Conservation (phyloP, 2,888 invertebrate genomes). For the Hypselothyrea guttata region DNA sequence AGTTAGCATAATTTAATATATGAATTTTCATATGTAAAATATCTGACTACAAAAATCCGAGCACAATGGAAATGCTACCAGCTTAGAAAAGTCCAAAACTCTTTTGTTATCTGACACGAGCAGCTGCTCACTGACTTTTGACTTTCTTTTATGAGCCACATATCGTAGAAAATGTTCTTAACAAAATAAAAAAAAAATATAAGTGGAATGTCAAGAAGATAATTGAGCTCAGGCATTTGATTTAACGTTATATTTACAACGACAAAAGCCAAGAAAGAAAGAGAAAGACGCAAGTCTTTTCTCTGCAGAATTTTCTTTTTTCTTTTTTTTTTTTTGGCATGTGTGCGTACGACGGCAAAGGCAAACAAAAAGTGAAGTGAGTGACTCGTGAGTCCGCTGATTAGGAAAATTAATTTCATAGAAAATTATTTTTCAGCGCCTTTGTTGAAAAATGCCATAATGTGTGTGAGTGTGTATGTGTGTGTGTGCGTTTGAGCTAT, state of each 20-base stretch:
- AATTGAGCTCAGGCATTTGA: constrained; percentile 65
- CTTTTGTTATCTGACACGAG: constrained; percentile 69
- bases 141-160: constrained; percentile 27
- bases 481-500: constrained; percentile 6
- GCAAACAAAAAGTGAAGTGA: constrained; percentile 61
- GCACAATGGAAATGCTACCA: constrained; percentile 46
- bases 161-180: constrained; percentile 41
- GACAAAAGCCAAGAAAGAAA: background rate
- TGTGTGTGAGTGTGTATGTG: constrained; percentile 4
- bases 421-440: constrained; percentile 45
- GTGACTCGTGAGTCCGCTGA: constrained; percentile 61
- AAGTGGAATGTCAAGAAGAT: constrained; percentile 63
- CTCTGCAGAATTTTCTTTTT: background rate
- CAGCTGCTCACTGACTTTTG: constrained; percentile 51
- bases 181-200: constrained; percentile 40
- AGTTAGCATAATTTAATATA: too few species aligned
- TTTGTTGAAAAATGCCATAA: constrained; percentile 29
- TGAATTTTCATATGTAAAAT: constrained; percentile 36
- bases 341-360: constrained; percentile 48
- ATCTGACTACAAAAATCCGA: constrained; percentile 28
- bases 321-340: constrained; percentile 19
- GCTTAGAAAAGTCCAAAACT: constrained; percentile 42
- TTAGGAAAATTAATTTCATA: constrained; percentile 72
- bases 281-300: background rate
- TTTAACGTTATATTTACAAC: constrained; percentile 30